These are phyloP conservation scores for Esox masquinongy DNA, from an alignment of 2,797 vertebrate genomes.

Conservation along the genomic window DNA sequence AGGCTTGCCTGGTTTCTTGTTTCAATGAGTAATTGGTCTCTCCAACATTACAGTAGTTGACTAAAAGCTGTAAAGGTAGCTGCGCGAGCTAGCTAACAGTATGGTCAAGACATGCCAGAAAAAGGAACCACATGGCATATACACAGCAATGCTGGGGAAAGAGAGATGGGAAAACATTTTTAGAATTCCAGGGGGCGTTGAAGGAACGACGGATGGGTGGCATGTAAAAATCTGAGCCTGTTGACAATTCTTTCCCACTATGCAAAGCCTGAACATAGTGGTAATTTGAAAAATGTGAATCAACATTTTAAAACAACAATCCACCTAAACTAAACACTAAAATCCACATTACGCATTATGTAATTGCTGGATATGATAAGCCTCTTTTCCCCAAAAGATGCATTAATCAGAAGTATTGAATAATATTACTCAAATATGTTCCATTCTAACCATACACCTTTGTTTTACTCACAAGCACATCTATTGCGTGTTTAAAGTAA, in stretches of 20 bases:
- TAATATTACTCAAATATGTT: not conserved
- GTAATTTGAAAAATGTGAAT: conserved; percentile 32
- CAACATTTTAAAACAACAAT: not conserved
- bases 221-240: conserved; percentile 45
- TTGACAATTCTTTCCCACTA: conserved; percentile 42
- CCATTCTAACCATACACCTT: not conserved
- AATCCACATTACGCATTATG: not conserved
- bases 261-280: conserved; percentile 24
- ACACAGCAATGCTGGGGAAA: conserved; percentile 37
- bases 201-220: conserved; percentile 50
- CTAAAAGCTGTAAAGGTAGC: no score
- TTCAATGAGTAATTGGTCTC: no score
- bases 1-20: no score
- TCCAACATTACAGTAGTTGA: no score
- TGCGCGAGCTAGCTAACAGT: conserved; percentile 15
- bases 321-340: not conserved
- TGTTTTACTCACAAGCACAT: not conserved
- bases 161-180: conserved; percentile 61
- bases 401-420: not conserved
- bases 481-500: not conserved
- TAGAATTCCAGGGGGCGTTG: conserved; percentile 69
- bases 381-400: no score
- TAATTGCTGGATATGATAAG: not conserved
- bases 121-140: conserved; percentile 39
- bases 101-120: conserved; percentile 38